Conservation (phyloP, 2,113 vertebrate species). For the Clarias gariepinus region DNA sequence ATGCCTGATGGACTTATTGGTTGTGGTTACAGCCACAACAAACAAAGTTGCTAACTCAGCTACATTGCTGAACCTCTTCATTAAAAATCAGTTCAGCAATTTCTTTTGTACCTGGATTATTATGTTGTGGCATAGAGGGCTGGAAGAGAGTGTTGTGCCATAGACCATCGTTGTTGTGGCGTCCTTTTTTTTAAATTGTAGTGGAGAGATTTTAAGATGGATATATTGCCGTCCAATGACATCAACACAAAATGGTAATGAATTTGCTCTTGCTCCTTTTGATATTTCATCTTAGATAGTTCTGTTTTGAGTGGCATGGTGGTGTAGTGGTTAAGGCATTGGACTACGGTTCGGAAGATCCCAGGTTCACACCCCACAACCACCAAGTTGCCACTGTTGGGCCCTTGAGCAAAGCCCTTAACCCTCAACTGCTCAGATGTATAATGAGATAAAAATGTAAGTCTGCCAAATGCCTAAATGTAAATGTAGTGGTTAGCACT, state of each 20-base stretch:
- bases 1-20: neutral
- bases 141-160: neutral
- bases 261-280: neutral
- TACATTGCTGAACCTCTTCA: neutral
- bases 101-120: neutral
- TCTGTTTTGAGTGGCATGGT: too few relatives aligned
- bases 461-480: too few relatives aligned
- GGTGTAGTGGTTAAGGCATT: too few relatives aligned
- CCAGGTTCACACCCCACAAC: too few relatives aligned
- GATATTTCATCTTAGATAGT: neutral
- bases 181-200: neutral
- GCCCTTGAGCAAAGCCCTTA: too few relatives aligned
- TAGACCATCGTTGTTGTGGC: neutral
- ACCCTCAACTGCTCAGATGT: too few relatives aligned
- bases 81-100: neutral
- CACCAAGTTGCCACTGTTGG: too few relatives aligned
- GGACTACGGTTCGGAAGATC: too few relatives aligned
- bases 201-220: neutral
- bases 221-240: neutral
- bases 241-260: neutral
- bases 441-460: too few relatives aligned
- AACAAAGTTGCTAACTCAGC: neutral
- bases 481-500: too few relatives aligned
- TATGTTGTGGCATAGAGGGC: neutral
- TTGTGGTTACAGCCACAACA: conserved; percentile 2